phyloP scores from a whole-genome alignment of 35 echinoderm and acorn worm species.

The Apostichopus parvimensis region DNA sequence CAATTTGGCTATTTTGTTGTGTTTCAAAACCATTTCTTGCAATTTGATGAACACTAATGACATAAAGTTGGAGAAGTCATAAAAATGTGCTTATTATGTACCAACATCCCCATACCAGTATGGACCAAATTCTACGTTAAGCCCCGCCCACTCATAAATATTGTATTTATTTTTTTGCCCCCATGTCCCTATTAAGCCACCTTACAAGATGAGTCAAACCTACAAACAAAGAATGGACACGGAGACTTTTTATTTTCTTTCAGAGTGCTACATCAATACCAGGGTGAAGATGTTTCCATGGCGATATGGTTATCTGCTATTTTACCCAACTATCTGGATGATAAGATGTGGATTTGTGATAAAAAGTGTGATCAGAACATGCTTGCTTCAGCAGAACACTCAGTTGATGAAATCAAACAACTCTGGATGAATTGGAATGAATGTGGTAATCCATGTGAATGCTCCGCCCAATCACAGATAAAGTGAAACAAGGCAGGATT shows the following conservation, averaged over 20 bases:
- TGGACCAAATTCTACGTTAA: no score
- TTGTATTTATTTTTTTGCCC: neutral
- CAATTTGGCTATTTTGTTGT: no score
- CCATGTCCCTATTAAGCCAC: no score
- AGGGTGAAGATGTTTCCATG: constrained; percentile 92
- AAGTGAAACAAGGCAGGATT: no score
- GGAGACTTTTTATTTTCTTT: neutral
- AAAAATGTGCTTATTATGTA: no score
- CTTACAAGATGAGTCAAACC: neutral
- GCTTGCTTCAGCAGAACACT: constrained; percentile 79
- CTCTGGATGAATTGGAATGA: constrained; percentile 70
- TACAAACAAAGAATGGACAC: no score
- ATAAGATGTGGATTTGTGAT: constrained; percentile 78
- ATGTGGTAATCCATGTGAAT: constrained; percentile 78
- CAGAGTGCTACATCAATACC: constrained; percentile 72
- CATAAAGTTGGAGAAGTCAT: no score
- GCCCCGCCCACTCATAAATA: no score
- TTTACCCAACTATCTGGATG: constrained; percentile 78
- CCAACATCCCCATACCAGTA: no score
- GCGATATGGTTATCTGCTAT: constrained; percentile 91
- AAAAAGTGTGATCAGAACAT: constrained; percentile 61
- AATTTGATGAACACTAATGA: no score
- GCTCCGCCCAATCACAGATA: neutral
- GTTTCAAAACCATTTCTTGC: no score
- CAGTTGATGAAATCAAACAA: constrained; percentile 60